Evolutionary conservation across 2,888 invertebrate genomes (phyloP), one percentile per base, ranked within the genome.

Genomic region (Nudaria mundana): DNA sequence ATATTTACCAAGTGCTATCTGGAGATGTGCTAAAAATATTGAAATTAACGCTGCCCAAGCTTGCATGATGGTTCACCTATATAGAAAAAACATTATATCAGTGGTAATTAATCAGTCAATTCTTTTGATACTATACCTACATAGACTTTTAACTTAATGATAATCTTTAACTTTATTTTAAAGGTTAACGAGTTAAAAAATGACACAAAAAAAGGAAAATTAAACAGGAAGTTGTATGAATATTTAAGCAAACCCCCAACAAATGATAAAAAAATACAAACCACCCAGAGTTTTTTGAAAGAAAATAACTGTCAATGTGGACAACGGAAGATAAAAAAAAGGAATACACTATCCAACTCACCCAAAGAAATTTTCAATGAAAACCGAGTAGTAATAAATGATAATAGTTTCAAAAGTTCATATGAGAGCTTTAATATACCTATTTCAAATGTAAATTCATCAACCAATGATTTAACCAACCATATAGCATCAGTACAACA

Each of bases 1-100:
- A 16, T 81, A 83, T 52, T 61, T 87, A 24, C 89, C 89, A 0
- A 83, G 84, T 70, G 85, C 81, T 44, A 86, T 89, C 48, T 83
- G 85, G 84, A 75, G 81, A 57, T 88, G 88, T 61, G 88, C 89
- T 18, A 82, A 84, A 53, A 66, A 63, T 33, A 73, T 89, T 38
- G 89, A 89, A 66, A 74, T 73, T 53, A 68, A 74, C 40, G 89
- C 89, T 30, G 84, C 82, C 3, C 79, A 81, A 39, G 70, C 74
- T 11, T 81, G 83, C 37, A 89, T 89, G 88, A 77, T 85, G 10
- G 76, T 77, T 2, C 80, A 86, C 29, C 53, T 89, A 5, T 89
- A 89, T 52, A 71, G 88, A 48, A 75, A 75, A 46, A 79, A 79
- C 49, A 79, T 89, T 39, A 52, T 75, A 8, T 24, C 68, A 36